Evolutionary conservation across 2,888 invertebrate genomes (phyloP).

Genomic region (Thereva unica): DNA sequence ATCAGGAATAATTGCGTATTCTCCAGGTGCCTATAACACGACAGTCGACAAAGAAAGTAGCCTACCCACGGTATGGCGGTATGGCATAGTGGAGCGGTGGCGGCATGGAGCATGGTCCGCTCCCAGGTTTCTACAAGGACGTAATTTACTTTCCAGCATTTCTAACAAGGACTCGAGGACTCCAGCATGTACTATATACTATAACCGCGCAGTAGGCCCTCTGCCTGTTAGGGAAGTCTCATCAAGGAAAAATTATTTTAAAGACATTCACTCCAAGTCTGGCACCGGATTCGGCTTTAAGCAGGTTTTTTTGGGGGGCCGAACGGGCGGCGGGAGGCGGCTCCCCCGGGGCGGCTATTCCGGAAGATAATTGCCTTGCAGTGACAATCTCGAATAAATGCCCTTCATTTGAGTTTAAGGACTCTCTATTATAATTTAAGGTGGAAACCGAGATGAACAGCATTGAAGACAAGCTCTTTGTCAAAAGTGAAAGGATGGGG

Average conservation of each 20-base stretch:
- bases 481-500: slow-evolving; percentile 5
- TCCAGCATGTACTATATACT: neutral
- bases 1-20: slow-evolving; percentile 35
- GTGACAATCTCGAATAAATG: slow-evolving; percentile 28
- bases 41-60: neutral
- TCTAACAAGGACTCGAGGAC: too few relatives aligned
- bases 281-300: too few relatives aligned
- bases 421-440: slow-evolving; percentile 29
- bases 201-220: slow-evolving; percentile 6
- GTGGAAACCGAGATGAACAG: slow-evolving; percentile 10
- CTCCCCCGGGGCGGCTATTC: slow-evolving; percentile 25
- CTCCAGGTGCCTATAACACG: slow-evolving; percentile 32
- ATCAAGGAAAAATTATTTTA: slow-evolving; percentile 30
- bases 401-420: slow-evolving; percentile 28
- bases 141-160: slow-evolving; percentile 13
- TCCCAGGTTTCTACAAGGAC: slow-evolving; percentile 1
- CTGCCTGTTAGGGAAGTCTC: slow-evolving; percentile 25
- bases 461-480: slow-evolving; percentile 5
- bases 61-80: too few relatives aligned
- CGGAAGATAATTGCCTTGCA: slow-evolving; percentile 33
- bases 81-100: too few relatives aligned
- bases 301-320: slow-evolving; percentile 7
- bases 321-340: neutral
- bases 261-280: neutral
- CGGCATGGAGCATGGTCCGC: neutral